Conservation (phyloP, 2,888 invertebrate species). For the Erpobdella octoculata region DNA sequence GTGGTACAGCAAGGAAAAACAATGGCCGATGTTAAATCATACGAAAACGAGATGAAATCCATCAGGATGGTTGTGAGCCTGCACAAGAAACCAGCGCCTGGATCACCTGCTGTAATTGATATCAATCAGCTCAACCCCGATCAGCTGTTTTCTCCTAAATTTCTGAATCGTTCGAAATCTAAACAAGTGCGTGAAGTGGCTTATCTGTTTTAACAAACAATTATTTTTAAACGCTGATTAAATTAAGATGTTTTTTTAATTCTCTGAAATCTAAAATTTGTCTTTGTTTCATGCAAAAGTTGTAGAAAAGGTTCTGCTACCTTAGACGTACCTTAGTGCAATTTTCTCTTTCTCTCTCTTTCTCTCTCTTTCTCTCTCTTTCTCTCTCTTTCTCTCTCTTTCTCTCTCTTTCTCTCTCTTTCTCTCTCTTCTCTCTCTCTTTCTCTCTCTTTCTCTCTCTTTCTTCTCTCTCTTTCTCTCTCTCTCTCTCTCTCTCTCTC, state of each 20-base stretch:
- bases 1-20: conserved; percentile 90
- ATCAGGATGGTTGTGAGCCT: conserved; percentile 80
- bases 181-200: neutral
- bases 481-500: neutral
- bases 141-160: neutral
- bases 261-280: too few species aligned
- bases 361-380: neutral
- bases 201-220: too few species aligned
- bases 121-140: neutral
- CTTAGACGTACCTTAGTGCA: neutral
- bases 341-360: neutral
- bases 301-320: too few species aligned
- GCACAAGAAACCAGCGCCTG: conserved; percentile 56
- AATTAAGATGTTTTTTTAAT: too few species aligned
- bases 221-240: too few species aligned
- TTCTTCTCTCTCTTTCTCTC: conserved; percentile 9
- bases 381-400: conserved; percentile 1
- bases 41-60: conserved; percentile 78
- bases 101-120: neutral
- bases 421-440: neutral
- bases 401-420: neutral
- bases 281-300: too few species aligned
- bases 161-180: neutral
- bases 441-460: neutral
- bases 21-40: conserved; percentile 81